These are phyloP conservation scores for Mohoua ochrocephala DNA, from an alignment of 2,113 vertebrate genomes.

Conservation along the genomic window DNA sequence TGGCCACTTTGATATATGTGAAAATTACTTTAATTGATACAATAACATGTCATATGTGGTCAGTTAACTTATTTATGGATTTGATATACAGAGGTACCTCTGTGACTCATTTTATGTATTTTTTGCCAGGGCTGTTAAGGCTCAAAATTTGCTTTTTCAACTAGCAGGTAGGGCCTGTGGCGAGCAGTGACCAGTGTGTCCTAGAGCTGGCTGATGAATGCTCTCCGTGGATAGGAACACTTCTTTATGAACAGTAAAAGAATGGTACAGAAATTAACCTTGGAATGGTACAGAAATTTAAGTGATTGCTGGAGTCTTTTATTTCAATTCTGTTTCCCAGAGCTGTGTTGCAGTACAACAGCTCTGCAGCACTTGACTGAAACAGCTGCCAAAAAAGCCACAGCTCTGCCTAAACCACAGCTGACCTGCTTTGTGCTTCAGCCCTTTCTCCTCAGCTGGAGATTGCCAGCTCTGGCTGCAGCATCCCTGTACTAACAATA, in stretches of 20 bases:
- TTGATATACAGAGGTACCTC: neutral
- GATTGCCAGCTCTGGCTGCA: neutral
- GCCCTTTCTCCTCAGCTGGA: neutral
- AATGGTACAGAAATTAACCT: neutral
- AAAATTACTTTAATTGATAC: neutral
- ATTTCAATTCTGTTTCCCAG: neutral
- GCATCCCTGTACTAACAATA: rapidly evolving
- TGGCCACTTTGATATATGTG: neutral
- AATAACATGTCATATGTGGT: neutral
- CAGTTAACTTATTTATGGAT: neutral
- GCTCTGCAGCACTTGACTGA: neutral
- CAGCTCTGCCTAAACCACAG: neutral
- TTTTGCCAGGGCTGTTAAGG: neutral
- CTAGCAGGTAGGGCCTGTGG: neutral
- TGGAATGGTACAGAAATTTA: neutral
- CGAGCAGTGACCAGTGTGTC: neutral
- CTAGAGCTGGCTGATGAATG: neutral
- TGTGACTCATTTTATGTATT: neutral
- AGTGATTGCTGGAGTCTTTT: neutral
- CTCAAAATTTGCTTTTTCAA: neutral
- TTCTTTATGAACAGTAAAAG: neutral
- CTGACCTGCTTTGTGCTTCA: neutral
- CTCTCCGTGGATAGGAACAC: neutral
- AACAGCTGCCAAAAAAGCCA: neutral
- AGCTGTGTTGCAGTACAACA: neutral